Conservation (phyloP, 2,888 invertebrate species). For the Orgyia antiqua region DNA sequence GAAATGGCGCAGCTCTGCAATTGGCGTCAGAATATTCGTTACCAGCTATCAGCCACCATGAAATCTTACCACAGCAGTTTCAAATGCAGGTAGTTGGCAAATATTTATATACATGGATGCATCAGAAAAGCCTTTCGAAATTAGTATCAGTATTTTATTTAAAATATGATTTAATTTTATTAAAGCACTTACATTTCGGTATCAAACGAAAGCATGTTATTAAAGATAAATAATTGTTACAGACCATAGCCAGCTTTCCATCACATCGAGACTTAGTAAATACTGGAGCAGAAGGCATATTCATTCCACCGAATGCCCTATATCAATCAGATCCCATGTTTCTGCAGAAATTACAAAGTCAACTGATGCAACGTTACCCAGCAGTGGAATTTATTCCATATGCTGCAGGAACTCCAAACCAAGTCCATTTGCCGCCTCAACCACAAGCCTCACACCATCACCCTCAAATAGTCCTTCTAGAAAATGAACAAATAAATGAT, state of each 20-base stretch:
- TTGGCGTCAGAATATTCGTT: slow-evolving; percentile 61
- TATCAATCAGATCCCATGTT: slow-evolving; percentile 75
- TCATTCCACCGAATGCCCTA: slow-evolving; percentile 59
- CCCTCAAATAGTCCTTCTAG: slow-evolving; percentile 40
- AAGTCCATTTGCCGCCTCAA: slow-evolving; percentile 21
- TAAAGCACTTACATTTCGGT: too few species aligned
- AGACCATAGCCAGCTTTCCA: slow-evolving; percentile 36
- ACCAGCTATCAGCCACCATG: slow-evolving; percentile 62
- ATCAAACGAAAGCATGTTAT: too few species aligned
- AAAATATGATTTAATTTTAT: too few species aligned
- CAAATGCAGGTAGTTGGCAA: slow-evolving; percentile 42
- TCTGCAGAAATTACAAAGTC: slow-evolving; percentile 63
- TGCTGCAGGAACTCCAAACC: slow-evolving; percentile 39
- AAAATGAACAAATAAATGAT: slow-evolving; percentile 51
- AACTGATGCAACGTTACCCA: slow-evolving; percentile 56
- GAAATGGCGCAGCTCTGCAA: slow-evolving; percentile 59
- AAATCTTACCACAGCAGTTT: slow-evolving; percentile 54
- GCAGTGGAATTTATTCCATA: slow-evolving; percentile 66
- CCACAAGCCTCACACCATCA: slow-evolving; percentile 23
- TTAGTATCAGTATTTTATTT: too few species aligned
- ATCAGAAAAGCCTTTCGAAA: too few species aligned
- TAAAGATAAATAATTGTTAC: too few species aligned
- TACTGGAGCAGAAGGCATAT: slow-evolving; percentile 52
- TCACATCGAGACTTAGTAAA: slow-evolving; percentile 51
- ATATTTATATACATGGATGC: too few species aligned